Percentiles rank a stretch among this genome's conserved stretches.
Conservation (phyloP, 2,888 invertebrate genomes). For the Machimus atricapillus region DNA sequence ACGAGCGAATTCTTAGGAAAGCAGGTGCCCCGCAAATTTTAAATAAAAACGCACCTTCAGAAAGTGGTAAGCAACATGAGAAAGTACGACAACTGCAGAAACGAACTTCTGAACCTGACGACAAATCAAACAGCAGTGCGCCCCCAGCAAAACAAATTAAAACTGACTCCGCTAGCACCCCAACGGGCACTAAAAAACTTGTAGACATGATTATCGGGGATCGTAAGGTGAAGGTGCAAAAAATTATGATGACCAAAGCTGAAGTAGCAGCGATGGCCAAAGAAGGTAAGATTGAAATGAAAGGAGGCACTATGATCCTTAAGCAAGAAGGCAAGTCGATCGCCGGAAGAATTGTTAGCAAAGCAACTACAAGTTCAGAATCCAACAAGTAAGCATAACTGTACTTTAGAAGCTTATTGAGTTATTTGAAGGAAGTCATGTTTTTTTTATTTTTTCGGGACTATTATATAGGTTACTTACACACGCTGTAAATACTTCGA, state of each 20-base stretch:
- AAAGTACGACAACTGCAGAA: background rate
- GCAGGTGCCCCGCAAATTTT: background rate
- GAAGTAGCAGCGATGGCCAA: constrained; percentile 73
- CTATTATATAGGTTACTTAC: background rate
- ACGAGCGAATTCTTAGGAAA: background rate
- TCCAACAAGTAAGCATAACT: background rate
- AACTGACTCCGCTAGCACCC: background rate
- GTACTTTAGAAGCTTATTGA: background rate
- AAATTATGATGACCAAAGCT: constrained; percentile 72
- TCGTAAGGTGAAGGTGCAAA: constrained; percentile 71
- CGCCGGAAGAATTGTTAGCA: constrained; percentile 18
- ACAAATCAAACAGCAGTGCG: background rate
- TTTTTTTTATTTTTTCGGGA: background rate
- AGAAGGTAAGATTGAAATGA: constrained; percentile 71
- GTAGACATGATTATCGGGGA: constrained; percentile 68
- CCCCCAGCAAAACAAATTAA: background rate
- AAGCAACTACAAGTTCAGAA: background rate
- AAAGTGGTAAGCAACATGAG: background rate
- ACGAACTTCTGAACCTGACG: background rate
- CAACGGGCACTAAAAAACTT: constrained; percentile 41
- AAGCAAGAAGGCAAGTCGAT: constrained; percentile 45
- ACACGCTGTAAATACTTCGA: background rate
- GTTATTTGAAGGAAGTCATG: background rate
- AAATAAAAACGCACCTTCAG: background rate
- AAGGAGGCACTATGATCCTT: constrained; percentile 60